phyloP scores from a whole-genome alignment of 1,140 invertebrate species.

The Lineus longissimus region DNA sequence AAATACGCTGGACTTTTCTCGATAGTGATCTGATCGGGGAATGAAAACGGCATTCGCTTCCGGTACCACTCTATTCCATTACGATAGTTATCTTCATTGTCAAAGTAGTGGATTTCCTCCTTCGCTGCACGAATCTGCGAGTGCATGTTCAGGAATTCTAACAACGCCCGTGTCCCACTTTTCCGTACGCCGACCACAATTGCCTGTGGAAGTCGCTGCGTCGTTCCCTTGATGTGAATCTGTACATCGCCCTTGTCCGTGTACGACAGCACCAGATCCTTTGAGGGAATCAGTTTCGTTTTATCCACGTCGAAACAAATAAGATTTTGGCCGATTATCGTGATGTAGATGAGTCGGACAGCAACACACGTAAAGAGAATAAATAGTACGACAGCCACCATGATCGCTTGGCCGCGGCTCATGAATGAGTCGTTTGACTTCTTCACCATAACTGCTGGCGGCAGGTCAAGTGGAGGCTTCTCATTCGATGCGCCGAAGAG shows the following conservation, averaged over 20 bases:
- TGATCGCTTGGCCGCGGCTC: not conserved
- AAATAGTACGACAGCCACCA: not conserved
- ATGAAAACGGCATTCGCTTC: conserved; percentile 46
- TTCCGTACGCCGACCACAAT: conserved; percentile 55
- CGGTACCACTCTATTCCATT: conserved; percentile 56
- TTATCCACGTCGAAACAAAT: not conserved
- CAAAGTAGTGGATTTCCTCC: conserved; percentile 57
- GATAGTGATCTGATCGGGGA: conserved; percentile 52
- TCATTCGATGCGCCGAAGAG: too few species aligned
- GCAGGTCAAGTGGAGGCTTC: too few species aligned
- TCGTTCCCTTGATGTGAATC: conserved; percentile 54
- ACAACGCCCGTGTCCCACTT: conserved; percentile 54
- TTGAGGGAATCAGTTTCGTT: not conserved
- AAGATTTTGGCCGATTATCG: not conserved
- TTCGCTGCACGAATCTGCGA: conserved; percentile 43
- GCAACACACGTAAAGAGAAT: not conserved
- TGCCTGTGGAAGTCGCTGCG: conserved; percentile 34
- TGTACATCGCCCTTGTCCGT: not conserved
- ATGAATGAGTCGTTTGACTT: too few species aligned
- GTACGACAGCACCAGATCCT: too few species aligned
- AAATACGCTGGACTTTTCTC: conserved; percentile 60
- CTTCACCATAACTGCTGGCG: too few species aligned
- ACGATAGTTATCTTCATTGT: conserved; percentile 50
- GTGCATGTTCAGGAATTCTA: conserved; percentile 54
- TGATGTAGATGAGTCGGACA: conserved; percentile 1